Evolutionary conservation across 2,797 vertebrate genomes (phyloP).

Genomic region (Parauchenoglanis punctatus): DNA sequence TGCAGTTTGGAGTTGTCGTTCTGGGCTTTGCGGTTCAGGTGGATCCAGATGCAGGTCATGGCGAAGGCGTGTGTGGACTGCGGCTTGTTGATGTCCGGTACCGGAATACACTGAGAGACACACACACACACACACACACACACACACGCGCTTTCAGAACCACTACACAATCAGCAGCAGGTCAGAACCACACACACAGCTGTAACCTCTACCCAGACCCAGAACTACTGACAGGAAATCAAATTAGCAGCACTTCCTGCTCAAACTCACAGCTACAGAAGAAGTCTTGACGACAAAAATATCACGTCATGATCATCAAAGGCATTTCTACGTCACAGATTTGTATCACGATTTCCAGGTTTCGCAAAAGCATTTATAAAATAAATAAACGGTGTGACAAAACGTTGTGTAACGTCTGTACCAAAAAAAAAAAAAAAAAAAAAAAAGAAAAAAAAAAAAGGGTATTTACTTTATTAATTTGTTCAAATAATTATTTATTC

Average conservation of each 20-base stretch:
- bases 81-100: constrained; percentile 98
- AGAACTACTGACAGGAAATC: no score
- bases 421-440: not conserved
- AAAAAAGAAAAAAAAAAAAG: no score
- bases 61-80: constrained; percentile 98
- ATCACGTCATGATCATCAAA: no score
- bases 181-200: not conserved
- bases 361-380: not conserved
- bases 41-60: constrained; percentile 99
- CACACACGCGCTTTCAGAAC: not conserved
- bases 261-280: no score
- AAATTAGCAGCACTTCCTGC: not conserved
- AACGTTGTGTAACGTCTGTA: not conserved
- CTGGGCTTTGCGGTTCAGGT: constrained; percentile 97
- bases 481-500: no score
- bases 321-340: no score
- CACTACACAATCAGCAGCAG: not conserved
- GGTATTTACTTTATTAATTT: no score
- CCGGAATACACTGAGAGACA: constrained; percentile 88
- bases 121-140: constrained; percentile 11
- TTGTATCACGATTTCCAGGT: no score
- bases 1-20: constrained; percentile 95
- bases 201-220: no score
- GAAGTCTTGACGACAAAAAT: no score
- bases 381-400: not conserved